Base-by-base conservation (phyloP, 2,797 vertebrate species). In the Liasis olivaceus region DNA sequence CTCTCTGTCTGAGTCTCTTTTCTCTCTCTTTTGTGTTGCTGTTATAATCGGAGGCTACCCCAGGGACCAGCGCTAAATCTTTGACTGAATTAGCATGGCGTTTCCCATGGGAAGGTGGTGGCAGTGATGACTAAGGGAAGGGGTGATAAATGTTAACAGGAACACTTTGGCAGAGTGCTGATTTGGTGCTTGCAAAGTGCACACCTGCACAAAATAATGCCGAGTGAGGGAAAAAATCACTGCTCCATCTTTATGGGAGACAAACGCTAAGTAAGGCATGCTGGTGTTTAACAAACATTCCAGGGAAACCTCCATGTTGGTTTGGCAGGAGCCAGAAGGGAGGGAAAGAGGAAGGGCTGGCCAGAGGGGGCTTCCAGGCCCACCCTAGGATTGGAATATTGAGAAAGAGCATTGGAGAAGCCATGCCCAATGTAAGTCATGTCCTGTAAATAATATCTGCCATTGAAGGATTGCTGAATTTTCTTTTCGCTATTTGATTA, bases 121-220 rank as follows among this genome's bases (percentile, higher is more conserved):
- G 95, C 93, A 91, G 89, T 96, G 97, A 97, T 97, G 97, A 96
- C 96, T 96, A 96, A 97, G 96, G 97, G 93, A 97, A 97, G 96
- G 95, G 96, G 96, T 97, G 96, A 98, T 98, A 97, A 97, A 97
- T 97, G 96, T 97, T 97, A 98, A 97, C 96, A 97, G 96, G 97
- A 96, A 96, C 95, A 95, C 95, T 97, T 97, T 97, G 94, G 93
- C 96, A 97, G 95, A 97, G 95, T 97, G 97, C 97, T 97, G 97
- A 97, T 97, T 97, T 96, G 96, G 95, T 95, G 94, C 97, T 97
- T 97, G 96, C 95, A 97, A 96, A 97, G 94, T 93, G 95, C 3
- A 31, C 96, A 97, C 96, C 97, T 98, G 96, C 96, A 96, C 94
- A 96, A 96, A 89, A 97, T 95, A 93, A 95, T 96, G 96, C 96